phyloP scores from a whole-genome alignment of 2,113 vertebrate species.

The Micromys minutus region DNA sequence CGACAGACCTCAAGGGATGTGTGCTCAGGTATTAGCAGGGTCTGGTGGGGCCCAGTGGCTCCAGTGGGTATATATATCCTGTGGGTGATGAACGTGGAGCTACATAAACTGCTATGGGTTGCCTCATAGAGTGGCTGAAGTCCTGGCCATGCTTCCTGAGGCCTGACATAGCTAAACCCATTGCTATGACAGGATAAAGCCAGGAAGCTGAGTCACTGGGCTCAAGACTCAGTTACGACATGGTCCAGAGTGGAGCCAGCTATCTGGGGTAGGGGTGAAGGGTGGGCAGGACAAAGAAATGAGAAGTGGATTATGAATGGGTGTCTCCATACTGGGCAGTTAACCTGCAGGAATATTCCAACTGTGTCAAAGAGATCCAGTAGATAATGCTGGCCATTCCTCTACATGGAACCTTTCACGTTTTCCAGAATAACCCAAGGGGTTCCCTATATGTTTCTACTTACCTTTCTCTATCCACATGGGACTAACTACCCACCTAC shows the following conservation, averaged over 20 bases:
- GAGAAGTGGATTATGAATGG: neutral
- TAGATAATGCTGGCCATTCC: neutral
- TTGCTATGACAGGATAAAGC: neutral
- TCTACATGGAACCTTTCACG: neutral
- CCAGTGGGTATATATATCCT: neutral
- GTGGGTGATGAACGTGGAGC: neutral
- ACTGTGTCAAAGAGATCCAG: neutral
- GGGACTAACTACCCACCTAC: neutral
- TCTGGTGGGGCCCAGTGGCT: neutral
- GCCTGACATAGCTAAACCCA: neutral
- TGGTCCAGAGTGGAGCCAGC: neutral
- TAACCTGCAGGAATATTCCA: neutral
- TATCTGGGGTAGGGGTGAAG: neutral
- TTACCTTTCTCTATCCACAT: constrained; percentile 3
- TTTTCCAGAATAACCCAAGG: neutral
- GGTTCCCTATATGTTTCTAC: neutral
- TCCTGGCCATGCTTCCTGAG: neutral
- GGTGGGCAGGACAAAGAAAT: neutral
- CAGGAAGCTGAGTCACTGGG: constrained; percentile 26
- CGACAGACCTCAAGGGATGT: neutral
- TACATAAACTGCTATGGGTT: neutral
- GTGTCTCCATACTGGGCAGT: neutral
- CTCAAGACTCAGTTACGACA: neutral
- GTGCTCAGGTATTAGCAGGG: neutral
- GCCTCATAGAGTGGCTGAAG: neutral